These are phyloP conservation scores for Sinocyclocheilus maitianheensis DNA, from an alignment of 2,113 vertebrate genomes.

Conservation along the genomic window DNA sequence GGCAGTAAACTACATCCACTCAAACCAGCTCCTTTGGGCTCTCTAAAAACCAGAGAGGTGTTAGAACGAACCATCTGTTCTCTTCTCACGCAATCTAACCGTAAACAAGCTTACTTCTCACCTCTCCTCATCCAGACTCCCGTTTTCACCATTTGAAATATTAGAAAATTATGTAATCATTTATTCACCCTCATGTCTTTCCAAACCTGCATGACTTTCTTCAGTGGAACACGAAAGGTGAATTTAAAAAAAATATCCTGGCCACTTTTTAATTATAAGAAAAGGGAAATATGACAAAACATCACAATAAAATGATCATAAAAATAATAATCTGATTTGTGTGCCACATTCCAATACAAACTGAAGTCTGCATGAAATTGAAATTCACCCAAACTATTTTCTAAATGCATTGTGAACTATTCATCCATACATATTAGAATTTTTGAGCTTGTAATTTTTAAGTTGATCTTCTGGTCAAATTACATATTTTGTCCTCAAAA, in stretches of 20 bases:
- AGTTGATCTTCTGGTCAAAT: no score
- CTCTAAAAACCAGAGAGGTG: constrained; percentile 22
- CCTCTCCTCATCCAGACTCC: neutral
- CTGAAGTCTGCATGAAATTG: no score
- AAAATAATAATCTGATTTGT: neutral
- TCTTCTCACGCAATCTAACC: constrained; percentile 13
- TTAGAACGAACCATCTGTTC: constrained; percentile 31
- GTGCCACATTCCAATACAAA: neutral
- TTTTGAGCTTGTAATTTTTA: neutral
- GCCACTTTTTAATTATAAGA: no score
- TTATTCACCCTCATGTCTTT: neutral
- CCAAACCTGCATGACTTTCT: neutral
- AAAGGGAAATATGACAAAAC: neutral
- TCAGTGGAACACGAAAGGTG: neutral
- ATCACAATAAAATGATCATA: neutral
- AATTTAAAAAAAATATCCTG: neutral
- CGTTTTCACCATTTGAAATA: constrained; percentile 49
- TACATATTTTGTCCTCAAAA: neutral
- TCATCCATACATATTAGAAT: no score
- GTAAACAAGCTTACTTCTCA: constrained; percentile 23
- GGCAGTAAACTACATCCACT: neutral
- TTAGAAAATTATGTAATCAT: neutral
- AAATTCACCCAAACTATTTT: no score
- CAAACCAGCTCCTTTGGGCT: neutral
- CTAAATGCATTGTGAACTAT: no score